Base-by-base conservation (phyloP, 2,113 vertebrate species). In the Aphelocoma coerulescens region DNA sequence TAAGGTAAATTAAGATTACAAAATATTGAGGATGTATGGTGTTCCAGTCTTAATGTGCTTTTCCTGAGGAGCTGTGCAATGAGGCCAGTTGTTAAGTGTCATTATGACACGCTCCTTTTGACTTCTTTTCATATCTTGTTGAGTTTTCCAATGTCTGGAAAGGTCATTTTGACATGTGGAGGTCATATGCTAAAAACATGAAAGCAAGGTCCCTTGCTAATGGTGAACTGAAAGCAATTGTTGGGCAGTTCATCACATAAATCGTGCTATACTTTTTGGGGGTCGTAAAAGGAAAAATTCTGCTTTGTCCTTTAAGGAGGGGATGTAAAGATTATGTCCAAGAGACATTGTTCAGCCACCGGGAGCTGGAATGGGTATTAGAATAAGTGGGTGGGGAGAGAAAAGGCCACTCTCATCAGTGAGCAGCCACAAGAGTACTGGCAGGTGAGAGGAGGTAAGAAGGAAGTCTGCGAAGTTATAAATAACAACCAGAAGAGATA, bases 151-250 rank as follows among this genome's bases (percentile, higher is more conserved):
- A 0, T 0, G 7, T 77, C 73, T 92, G 65, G 89, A 95, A 96
- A 94, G 90, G 90, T 85, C 19, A 96, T 93, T 96, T 94, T n/a
- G 4, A 65, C 91, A 78, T 33, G 83, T 72, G 89, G 73, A 94
- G 72, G 86, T 93, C 63, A 65, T 51, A 57, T 48, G 79, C 91
- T 93, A 87, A 92, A 96, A 88, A 72, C 55, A 57, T 91, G 85
- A 94, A 90, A 96, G 93, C 39, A 68, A 78, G 30, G 68, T 85
- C 61, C 83, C 91, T 95, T 0, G 0, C 41, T 84, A 81, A 95
- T 68, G 80, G 76, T 52, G 33, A 68, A 84, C 68, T 78, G 79
- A 85, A 96, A 80, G 63, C 52, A 94, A 84, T 67, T 93, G 55
- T 93, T 95, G 67, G 85, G 59, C 82, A 80, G 89, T 71, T 95